Evolutionary conservation across 2,797 vertebrate species (phyloP).

Genomic region (Gymnodraco acuticeps): DNA sequence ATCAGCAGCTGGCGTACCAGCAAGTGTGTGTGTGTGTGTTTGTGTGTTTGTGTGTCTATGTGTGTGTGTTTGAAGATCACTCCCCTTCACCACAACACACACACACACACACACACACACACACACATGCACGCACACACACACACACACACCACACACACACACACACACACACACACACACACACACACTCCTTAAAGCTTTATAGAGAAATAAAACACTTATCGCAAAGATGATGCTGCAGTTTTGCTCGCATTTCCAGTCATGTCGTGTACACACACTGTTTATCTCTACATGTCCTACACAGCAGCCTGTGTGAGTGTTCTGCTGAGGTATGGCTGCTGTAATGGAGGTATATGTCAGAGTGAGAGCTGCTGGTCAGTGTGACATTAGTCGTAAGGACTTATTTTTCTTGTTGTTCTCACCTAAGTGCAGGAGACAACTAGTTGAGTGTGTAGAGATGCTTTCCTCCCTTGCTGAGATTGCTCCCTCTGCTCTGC

Average conservation of each 20-base stretch:
- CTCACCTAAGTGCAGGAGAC: slow-evolving; percentile 10
- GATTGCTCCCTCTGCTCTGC: neutral
- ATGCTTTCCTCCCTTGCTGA: neutral
- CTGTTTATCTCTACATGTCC: neutral
- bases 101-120: too few species aligned
- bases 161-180: neutral
- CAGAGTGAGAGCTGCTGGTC: slow-evolving; percentile 26
- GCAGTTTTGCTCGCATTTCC: slow-evolving; percentile 45
- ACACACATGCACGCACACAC: too few species aligned
- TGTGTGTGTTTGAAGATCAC: slow-evolving; percentile 55
- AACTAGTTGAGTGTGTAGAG: neutral
- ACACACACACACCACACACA: too few species aligned
- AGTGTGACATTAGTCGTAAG: slow-evolving; percentile 24
- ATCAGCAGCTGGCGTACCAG: slow-evolving; percentile 46
- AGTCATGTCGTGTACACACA: slow-evolving; percentile 36
- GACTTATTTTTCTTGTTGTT: neutral
- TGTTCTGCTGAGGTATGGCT: neutral
- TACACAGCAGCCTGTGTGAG: slow-evolving; percentile 5
- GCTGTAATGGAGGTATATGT: slow-evolving; percentile 20
- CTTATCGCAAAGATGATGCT: slow-evolving; percentile 35
- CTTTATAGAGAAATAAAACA: slow-evolving; percentile 21
- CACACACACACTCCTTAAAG: slow-evolving; percentile 3
- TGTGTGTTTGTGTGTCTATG: neutral
- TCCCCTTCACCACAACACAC: slow-evolving; percentile 31
- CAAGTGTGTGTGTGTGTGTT: slow-evolving; percentile 19